Conservation (phyloP, 2,113 vertebrate genomes). For the Melanerpes aurifrons region DNA sequence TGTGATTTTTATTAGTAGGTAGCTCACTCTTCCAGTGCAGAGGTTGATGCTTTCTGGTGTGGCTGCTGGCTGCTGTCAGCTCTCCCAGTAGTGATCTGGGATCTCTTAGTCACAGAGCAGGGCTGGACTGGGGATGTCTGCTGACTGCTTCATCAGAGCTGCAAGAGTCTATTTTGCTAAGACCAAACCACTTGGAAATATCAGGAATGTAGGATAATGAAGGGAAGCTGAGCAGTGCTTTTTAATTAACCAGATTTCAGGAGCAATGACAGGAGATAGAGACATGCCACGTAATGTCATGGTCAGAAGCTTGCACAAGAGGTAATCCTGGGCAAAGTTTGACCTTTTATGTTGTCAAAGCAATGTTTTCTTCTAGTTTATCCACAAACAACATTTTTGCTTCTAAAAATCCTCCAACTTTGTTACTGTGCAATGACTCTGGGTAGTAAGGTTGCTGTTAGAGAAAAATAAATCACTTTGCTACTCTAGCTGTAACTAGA, state of each 20-base stretch:
- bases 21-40: background rate
- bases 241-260: background rate
- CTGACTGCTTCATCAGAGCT: background rate
- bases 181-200: background rate
- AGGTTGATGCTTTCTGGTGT: background rate
- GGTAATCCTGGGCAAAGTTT: background rate
- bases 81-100: background rate
- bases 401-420: background rate
- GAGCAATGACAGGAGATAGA: background rate
- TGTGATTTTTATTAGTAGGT: conserved; percentile 10
- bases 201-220: background rate
- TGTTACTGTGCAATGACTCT: background rate
- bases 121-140: background rate
- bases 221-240: background rate
- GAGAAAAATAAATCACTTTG: background rate
- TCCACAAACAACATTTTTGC: background rate
- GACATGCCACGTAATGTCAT: fast-evolving
- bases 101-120: background rate
- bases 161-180: background rate
- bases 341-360: background rate
- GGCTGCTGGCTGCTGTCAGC: conserved; percentile 3
- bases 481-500: background rate
- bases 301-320: background rate
- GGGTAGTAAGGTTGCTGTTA: background rate
- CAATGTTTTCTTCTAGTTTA: background rate